These are phyloP conservation scores for Enteromius argenteus DNA, from an alignment of 2,797 vertebrate species.

Conservation along the genomic window DNA sequence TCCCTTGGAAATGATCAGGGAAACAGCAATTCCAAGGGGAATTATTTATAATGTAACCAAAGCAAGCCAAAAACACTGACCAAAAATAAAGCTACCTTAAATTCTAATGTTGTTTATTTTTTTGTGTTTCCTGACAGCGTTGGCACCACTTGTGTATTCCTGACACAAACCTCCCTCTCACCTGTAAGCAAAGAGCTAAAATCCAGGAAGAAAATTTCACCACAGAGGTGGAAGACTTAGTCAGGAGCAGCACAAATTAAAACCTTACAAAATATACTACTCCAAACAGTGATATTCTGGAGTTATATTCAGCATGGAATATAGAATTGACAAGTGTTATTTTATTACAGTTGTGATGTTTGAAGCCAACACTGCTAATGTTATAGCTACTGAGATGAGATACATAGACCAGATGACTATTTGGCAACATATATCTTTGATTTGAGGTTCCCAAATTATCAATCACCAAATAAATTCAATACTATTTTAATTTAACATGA, in stretches of 20 bases:
- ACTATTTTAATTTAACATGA: not conserved
- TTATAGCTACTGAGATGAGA: not conserved
- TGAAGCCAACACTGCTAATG: not conserved
- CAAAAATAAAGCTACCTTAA: not conserved
- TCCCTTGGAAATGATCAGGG: not conserved
- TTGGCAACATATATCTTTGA: not conserved
- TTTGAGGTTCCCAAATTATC: not conserved
- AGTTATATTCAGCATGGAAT: not conserved
- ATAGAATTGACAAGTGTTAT: not conserved
- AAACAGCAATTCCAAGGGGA: not conserved
- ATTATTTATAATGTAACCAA: not conserved
- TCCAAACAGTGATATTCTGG: too few species aligned
- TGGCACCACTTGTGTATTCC: conserved; percentile 62
- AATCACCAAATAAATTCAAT: not conserved
- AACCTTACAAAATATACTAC: not conserved
- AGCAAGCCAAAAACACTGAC: not conserved
- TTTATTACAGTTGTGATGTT: not conserved
- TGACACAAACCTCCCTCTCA: conserved; percentile 37
- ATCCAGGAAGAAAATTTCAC: conserved; percentile 44
- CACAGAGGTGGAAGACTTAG: not conserved
- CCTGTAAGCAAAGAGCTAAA: conserved; percentile 41
- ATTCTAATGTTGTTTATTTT: conserved; percentile 1
- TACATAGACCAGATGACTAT: not conserved
- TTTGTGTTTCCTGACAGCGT: conserved; percentile 58
- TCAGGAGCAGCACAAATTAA: not conserved